Conservation (phyloP, 1,140 invertebrate species). For the Adelges cooleyi region DNA sequence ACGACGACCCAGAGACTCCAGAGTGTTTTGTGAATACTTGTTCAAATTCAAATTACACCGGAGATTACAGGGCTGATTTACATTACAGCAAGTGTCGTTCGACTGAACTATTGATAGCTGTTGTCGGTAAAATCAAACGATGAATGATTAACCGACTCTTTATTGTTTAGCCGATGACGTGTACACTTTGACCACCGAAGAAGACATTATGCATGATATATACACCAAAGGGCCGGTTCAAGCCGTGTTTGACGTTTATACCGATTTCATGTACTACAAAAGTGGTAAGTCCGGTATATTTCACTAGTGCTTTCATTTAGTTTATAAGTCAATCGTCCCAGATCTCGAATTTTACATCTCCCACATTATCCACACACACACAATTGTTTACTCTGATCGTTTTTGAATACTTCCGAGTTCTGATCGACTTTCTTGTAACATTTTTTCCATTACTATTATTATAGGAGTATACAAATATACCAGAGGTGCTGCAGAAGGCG, state of each 20-base stretch:
- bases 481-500: constrained; percentile 43
- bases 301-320: too few species aligned
- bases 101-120: too few species aligned
- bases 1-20: background rate
- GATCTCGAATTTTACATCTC: too few species aligned
- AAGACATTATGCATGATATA: constrained; percentile 29
- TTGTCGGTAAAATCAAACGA: too few species aligned
- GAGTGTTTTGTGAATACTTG: background rate
- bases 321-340: too few species aligned
- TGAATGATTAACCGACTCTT: background rate
- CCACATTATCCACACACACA: too few species aligned
- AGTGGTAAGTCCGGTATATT: constrained; percentile 40
- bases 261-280: constrained; percentile 40
- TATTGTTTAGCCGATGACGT: background rate
- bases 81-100: background rate
- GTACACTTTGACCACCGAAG: background rate
- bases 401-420: too few species aligned
- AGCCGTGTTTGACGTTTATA: constrained; percentile 43
- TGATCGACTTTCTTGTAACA: too few species aligned
- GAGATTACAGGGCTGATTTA: background rate
- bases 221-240: constrained; percentile 42
- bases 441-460: too few species aligned
- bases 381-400: too few species aligned
- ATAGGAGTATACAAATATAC: background rate
- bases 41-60: background rate